Percentiles rank a stretch among this genome's conserved stretches.
phyloP scores from a whole-genome alignment of 1,140 invertebrate genomes.

The Thaumetopoea pityocampa region DNA sequence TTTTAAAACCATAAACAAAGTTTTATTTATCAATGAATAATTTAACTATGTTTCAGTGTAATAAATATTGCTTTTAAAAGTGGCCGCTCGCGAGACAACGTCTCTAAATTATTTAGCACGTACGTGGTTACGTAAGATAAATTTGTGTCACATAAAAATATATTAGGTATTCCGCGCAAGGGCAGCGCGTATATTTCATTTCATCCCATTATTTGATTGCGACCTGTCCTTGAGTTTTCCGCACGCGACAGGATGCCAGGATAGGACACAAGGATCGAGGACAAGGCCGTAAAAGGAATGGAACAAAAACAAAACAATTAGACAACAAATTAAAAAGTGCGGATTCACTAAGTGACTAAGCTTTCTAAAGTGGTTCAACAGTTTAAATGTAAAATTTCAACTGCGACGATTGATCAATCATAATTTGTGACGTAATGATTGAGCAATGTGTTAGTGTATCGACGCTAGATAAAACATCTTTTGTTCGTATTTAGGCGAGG shows the following conservation, averaged over 20 bases:
- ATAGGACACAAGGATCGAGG: slow-evolving; percentile 17
- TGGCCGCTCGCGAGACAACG: too few species aligned
- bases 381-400: slow-evolving; percentile 3
- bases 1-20: too few species aligned
- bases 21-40: too few species aligned
- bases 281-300: slow-evolving; percentile 19
- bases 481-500: slow-evolving; percentile 30
- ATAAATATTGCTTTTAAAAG: too few species aligned
- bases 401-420: background rate
- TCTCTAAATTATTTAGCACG: too few species aligned
- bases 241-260: slow-evolving; percentile 45
- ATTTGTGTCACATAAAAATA: too few species aligned
- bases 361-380: slow-evolving; percentile 10
- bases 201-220: background rate
- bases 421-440: slow-evolving; percentile 7
- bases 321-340: slow-evolving; percentile 53
- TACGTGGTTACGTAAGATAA: too few species aligned
- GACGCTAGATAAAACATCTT: slow-evolving; percentile 44
- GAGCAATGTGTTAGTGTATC: slow-evolving; percentile 22
- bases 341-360: slow-evolving; percentile 30
- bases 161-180: background rate
- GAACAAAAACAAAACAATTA: slow-evolving; percentile 49
- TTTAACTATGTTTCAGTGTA: too few species aligned
- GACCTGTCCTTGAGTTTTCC: slow-evolving; percentile 9
- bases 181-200: slow-evolving; percentile 6